phyloP scores from a whole-genome alignment of 2,113 vertebrate species.

The Scytalopus superciliaris region DNA sequence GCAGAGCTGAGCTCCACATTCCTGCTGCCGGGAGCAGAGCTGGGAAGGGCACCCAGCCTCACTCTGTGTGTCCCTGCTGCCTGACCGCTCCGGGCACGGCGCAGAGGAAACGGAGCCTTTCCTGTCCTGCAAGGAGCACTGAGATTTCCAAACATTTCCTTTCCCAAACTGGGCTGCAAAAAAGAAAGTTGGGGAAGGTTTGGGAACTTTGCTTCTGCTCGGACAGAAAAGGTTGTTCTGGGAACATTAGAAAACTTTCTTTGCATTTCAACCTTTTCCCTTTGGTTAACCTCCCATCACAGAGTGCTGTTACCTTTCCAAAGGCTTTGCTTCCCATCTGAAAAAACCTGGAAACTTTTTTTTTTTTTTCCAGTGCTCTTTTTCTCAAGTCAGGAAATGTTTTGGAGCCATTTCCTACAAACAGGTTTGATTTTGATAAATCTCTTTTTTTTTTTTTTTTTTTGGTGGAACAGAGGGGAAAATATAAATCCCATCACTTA shows the following conservation, averaged over 20 bases:
- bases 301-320: background rate
- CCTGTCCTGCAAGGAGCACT: background rate
- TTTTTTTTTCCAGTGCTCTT: background rate
- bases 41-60: background rate
- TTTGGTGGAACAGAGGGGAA: background rate
- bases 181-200: slow-evolving; percentile 21
- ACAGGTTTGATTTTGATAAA: slow-evolving; percentile 34
- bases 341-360: background rate
- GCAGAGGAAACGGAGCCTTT: slow-evolving; percentile 6
- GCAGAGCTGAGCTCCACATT: background rate
- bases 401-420: slow-evolving; percentile 13
- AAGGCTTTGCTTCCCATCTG: background rate
- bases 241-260: background rate
- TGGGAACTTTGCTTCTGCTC: background rate
- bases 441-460: background rate
- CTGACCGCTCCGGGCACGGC: background rate
- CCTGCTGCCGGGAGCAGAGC: background rate
- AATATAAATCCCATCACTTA: background rate
- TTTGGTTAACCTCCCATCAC: background rate
- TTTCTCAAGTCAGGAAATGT: slow-evolving; percentile 38
- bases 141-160: slow-evolving; percentile 43
- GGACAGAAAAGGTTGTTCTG: background rate
- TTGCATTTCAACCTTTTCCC: background rate
- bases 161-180: slow-evolving; percentile 43
- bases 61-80: background rate